Percentiles rank a stretch among this genome's conserved stretches.
These are phyloP conservation scores for Alaudala cheleensis DNA, from an alignment of 2,113 vertebrate genomes.

Conservation along the genomic window DNA sequence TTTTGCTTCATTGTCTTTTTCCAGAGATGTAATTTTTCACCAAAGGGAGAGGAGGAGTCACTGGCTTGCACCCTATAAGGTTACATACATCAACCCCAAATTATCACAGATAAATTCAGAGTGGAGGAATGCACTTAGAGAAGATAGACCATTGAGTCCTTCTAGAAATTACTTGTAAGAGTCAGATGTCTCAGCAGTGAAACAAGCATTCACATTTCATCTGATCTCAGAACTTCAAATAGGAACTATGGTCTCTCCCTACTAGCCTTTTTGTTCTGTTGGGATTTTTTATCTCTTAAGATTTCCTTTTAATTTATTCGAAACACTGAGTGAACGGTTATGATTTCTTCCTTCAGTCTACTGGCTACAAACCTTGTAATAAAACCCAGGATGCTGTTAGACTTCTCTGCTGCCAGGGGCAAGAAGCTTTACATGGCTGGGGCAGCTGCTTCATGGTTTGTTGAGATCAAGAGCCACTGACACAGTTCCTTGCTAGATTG, in stretches of 20 bases:
- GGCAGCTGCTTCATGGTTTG: neutral
- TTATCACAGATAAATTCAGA: neutral
- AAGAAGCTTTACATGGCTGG: neutral
- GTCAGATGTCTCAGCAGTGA: neutral
- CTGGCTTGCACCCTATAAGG: neutral
- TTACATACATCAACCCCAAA: neutral
- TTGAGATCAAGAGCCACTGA: neutral
- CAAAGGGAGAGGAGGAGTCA: neutral
- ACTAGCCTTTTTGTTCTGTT: neutral
- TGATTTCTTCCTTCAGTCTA: neutral
- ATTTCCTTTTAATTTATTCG: neutral
- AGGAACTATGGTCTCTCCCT: neutral
- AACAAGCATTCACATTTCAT: neutral
- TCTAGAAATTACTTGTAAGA: neutral
- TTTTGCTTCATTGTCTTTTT: neutral
- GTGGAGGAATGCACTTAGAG: neutral
- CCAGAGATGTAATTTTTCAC: neutral
- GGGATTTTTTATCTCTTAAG: neutral
- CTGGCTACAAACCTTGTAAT: rapidly evolving
- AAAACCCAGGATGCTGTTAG: neutral
- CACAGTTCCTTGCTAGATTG: neutral
- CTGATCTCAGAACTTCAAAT: neutral
- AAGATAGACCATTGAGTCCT: neutral
- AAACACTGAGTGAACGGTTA: neutral
- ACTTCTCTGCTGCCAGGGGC: neutral